phyloP scores from a whole-genome alignment of 2,113 vertebrate genomes.

The Saguinus imperator region DNA sequence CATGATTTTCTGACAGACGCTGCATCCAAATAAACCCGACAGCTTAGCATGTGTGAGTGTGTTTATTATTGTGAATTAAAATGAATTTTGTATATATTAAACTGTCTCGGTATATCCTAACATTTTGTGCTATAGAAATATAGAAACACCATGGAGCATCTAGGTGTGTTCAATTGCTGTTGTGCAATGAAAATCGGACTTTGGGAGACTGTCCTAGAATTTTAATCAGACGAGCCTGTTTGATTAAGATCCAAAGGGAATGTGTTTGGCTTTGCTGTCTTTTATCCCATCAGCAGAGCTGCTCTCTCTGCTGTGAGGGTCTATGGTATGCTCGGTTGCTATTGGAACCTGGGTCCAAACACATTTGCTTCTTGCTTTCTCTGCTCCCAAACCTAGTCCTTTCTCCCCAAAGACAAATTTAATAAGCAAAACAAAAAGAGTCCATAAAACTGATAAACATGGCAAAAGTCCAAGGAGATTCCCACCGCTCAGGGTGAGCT shows the following conservation, averaged over 20 bases:
- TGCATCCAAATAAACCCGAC: neutral
- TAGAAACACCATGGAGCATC: neutral
- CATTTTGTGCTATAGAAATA: neutral
- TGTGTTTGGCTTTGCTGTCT: neutral
- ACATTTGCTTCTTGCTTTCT: neutral
- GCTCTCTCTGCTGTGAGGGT: neutral
- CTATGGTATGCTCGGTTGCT: neutral
- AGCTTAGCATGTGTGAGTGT: neutral
- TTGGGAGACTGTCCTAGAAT: neutral
- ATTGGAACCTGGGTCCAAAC: neutral
- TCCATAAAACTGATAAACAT: neutral
- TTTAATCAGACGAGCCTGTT: neutral
- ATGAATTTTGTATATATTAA: neutral
- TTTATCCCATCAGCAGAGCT: neutral
- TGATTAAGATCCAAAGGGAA: neutral
- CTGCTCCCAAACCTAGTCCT: neutral
- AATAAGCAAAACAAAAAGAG: neutral
- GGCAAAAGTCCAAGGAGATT: neutral
- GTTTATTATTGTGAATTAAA: neutral
- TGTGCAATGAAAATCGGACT: neutral
- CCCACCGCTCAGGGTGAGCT: neutral
- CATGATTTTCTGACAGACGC: neutral
- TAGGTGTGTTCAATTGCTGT: neutral
- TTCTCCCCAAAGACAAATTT: slow-evolving; percentile 7
- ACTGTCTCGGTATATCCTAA: neutral